These are phyloP conservation scores for Micrasema minimum DNA, from an alignment of 1,140 invertebrate species.

Conservation along the genomic window DNA sequence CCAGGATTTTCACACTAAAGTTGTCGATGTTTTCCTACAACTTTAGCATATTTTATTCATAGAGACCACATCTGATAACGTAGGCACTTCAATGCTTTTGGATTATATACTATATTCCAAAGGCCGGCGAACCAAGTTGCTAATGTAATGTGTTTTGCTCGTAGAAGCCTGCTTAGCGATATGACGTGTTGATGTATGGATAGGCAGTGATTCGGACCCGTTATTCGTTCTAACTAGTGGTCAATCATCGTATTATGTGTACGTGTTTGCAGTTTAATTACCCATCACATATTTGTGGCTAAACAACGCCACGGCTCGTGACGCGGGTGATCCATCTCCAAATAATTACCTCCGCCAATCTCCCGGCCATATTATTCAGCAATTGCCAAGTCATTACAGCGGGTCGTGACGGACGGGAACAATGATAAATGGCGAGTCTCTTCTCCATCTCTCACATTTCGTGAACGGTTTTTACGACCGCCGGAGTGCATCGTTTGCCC, in stretches of 20 bases:
- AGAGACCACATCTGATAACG: too few relatives aligned
- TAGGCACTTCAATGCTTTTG: too few relatives aligned
- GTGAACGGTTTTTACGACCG: conserved; percentile 19
- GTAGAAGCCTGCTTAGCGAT: too few relatives aligned
- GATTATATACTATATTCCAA: too few relatives aligned
- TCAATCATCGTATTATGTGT: conserved; percentile 1
- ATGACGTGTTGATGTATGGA: too few relatives aligned
- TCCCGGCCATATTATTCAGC: conserved; percentile 19
- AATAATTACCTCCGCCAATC: conserved; percentile 29
- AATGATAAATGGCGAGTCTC: conserved; percentile 24
- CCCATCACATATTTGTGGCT: not conserved
- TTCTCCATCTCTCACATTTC: conserved; percentile 22
- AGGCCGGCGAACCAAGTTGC: too few relatives aligned
- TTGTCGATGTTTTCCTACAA: too few relatives aligned
- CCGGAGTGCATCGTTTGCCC: conserved; percentile 20
- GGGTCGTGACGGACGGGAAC: conserved; percentile 26
- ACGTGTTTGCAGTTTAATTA: conserved; percentile 14
- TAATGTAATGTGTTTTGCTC: too few relatives aligned
- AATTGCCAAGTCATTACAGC: conserved; percentile 24
- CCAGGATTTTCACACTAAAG: too few relatives aligned
- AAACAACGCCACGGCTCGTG: not conserved
- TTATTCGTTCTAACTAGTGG: not conserved
- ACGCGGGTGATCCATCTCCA: conserved; percentile 12
- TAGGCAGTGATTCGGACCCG: too few relatives aligned
- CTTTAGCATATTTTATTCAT: too few relatives aligned